Conservation (phyloP, 2,797 vertebrate species). For the Lutjanus argentimaculatus region DNA sequence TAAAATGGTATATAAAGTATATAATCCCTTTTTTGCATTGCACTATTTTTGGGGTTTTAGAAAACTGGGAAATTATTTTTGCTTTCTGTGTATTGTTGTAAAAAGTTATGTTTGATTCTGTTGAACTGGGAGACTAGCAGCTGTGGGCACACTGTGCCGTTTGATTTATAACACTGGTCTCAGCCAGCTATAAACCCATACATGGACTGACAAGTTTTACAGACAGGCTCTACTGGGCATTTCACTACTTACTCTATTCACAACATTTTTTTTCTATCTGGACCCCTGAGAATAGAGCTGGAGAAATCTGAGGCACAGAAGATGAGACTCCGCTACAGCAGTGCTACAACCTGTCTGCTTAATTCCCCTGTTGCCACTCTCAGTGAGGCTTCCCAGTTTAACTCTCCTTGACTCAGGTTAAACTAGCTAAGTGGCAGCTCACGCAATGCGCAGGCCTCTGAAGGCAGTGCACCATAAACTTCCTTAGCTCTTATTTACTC, state of each 20-base stretch:
- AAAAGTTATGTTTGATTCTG: constrained; percentile 15
- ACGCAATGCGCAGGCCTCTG: constrained; percentile 15
- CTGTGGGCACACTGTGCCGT: constrained; percentile 14
- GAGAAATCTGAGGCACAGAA: constrained; percentile 37
- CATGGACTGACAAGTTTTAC: constrained; percentile 26
- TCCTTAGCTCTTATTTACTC: constrained; percentile 36
- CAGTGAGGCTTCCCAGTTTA: constrained; percentile 38
- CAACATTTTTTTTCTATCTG: neutral
- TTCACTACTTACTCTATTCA: constrained; percentile 30
- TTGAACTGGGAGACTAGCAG: neutral
- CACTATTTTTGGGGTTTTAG: neutral
- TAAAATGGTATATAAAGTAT: neutral
- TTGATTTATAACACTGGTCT: constrained; percentile 23
- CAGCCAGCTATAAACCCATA: constrained; percentile 10
- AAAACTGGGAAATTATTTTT: neutral
- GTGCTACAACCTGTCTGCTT: constrained; percentile 48
- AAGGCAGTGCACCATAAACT: constrained; percentile 22
- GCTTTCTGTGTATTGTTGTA: constrained; percentile 1
- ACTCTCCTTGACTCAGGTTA: constrained; percentile 52
- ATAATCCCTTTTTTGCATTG: no score
- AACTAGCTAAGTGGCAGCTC: constrained; percentile 48
- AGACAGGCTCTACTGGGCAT: constrained; percentile 27
- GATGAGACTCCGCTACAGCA: constrained; percentile 41
- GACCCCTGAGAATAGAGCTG: constrained; percentile 36
- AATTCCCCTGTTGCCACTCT: constrained; percentile 27